Evolutionary conservation across 2,797 vertebrate genomes (phyloP).

Genomic region (Gymnothorax reevesii): DNA sequence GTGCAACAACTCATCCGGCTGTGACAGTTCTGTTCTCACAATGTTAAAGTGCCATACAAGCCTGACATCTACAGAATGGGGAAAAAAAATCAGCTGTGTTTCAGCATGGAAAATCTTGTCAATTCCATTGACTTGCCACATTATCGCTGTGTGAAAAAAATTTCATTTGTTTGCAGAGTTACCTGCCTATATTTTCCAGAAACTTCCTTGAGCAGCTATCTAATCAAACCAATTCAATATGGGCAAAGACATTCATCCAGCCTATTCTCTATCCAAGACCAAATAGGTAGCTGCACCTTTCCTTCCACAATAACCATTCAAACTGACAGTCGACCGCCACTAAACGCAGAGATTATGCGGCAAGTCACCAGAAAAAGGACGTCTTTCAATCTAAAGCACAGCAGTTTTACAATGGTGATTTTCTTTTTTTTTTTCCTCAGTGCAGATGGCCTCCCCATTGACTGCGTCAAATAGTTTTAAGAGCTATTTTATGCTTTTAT

Average conservation of each 20-base stretch:
- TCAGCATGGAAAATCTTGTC: slow-evolving; percentile 1
- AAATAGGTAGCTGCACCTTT: not conserved
- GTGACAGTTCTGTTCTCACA: slow-evolving; percentile 1
- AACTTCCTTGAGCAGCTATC: not conserved
- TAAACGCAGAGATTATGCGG: not conserved
- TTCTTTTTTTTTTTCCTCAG: not conserved
- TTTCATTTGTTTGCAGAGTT: not conserved
- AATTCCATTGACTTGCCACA: not conserved
- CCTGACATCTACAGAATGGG: slow-evolving; percentile 1
- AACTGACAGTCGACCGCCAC: not conserved
- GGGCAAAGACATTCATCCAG: not conserved
- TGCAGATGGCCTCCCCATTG: not conserved
- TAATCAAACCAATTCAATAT: not conserved
- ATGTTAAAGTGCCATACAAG: not conserved
- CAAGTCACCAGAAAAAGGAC: not conserved
- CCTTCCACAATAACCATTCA: not conserved
- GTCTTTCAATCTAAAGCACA: not conserved
- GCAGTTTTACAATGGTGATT: not conserved
- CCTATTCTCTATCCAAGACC: not conserved
- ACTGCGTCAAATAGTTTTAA: not conserved
- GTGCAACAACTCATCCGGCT: not conserved
- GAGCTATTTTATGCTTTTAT: no score
- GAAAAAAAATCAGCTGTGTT: not conserved
- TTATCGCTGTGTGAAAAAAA: not conserved
- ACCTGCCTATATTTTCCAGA: not conserved